Evolutionary conservation across 2,797 vertebrate genomes (phyloP).

Genomic region (Hippoglossus hippoglossus): DNA sequence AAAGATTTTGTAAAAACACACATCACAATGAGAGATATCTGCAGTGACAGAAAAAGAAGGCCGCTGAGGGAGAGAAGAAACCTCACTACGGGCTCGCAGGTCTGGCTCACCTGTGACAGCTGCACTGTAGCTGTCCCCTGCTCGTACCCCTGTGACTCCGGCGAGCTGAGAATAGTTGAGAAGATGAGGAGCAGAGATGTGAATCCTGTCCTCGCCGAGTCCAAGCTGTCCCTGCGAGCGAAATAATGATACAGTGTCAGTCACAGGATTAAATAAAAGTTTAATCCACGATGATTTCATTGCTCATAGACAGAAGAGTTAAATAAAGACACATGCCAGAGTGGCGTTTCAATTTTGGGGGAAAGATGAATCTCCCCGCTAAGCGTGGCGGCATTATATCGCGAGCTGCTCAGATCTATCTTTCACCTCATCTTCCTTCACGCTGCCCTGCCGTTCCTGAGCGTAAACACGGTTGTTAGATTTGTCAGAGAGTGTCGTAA

Average conservation of each 20-base stretch:
- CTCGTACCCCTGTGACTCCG: slow-evolving; percentile 47
- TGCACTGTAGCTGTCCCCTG: slow-evolving; percentile 67
- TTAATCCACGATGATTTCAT: slow-evolving; percentile 43
- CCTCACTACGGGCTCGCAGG: neutral
- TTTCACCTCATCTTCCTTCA: slow-evolving; percentile 38
- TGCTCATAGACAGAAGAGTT: slow-evolving; percentile 40
- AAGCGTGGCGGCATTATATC: slow-evolving; percentile 12
- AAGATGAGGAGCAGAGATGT: slow-evolving; percentile 42
- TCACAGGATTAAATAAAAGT: slow-evolving; percentile 60
- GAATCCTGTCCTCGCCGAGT: slow-evolving; percentile 57
- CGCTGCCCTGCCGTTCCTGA: slow-evolving; percentile 35
- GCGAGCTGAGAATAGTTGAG: slow-evolving; percentile 48
- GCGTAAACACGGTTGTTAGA: slow-evolving; percentile 70
- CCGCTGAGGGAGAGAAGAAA: neutral
- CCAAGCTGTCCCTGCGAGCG: slow-evolving; percentile 73
- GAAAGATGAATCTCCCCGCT: slow-evolving; percentile 26
- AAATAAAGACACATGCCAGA: slow-evolving; percentile 50
- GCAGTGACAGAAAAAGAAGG: slow-evolving; percentile 18
- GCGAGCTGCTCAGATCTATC: slow-evolving; percentile 24
- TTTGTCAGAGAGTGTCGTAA: slow-evolving; percentile 59
- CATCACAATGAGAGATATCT: slow-evolving; percentile 30
- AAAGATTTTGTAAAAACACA: slow-evolving; percentile 25
- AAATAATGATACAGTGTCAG: slow-evolving; percentile 45
- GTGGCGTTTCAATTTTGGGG: slow-evolving; percentile 43
- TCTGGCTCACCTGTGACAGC: slow-evolving; percentile 62